A percentile compares a stretch with the other conserved stretches of the same genome.
These are phyloP conservation scores for Teleopsis dalmanni DNA, from an alignment of 1,140 invertebrate species.

Conservation along the genomic window DNA sequence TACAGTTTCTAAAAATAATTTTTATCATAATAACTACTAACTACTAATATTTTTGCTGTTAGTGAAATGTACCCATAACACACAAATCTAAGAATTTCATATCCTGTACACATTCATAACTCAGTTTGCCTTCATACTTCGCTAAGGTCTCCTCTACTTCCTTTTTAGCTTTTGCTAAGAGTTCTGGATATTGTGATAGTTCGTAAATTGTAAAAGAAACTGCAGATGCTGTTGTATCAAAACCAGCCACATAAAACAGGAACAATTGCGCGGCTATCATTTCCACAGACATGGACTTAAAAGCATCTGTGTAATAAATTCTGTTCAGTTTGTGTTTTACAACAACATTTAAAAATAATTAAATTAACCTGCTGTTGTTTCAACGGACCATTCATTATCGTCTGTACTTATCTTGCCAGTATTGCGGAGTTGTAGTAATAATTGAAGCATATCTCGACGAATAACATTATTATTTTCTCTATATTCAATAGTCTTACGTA, in stretches of 20 bases:
- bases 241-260: slow-evolving; percentile 58
- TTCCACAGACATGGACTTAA: slow-evolving; percentile 34
- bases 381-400: slow-evolving; percentile 26
- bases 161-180: slow-evolving; percentile 50
- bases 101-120: slow-evolving; percentile 47
- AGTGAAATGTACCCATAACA: slow-evolving; percentile 21
- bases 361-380: slow-evolving; percentile 20
- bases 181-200: slow-evolving; percentile 49
- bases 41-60: neutral
- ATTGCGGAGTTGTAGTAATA: slow-evolving; percentile 46
- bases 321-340: neutral
- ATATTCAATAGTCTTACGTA: slow-evolving; percentile 46
- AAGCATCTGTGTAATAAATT: slow-evolving; percentile 9
- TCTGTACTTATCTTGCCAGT: slow-evolving; percentile 37
- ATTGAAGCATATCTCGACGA: slow-evolving; percentile 49
- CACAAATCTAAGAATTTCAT: slow-evolving; percentile 49
- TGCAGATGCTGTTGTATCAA: slow-evolving; percentile 57
- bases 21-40: neutral
- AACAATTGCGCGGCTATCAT: slow-evolving; percentile 51
- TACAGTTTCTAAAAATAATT: slow-evolving; percentile 45
- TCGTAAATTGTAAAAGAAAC: slow-evolving; percentile 51
- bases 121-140: slow-evolving; percentile 41
- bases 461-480: slow-evolving; percentile 42
- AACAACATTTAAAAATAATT: neutral
- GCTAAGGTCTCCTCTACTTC: slow-evolving; percentile 48